Conservation (phyloP, 2,888 invertebrate species). For the Athetis lepigone region DNA sequence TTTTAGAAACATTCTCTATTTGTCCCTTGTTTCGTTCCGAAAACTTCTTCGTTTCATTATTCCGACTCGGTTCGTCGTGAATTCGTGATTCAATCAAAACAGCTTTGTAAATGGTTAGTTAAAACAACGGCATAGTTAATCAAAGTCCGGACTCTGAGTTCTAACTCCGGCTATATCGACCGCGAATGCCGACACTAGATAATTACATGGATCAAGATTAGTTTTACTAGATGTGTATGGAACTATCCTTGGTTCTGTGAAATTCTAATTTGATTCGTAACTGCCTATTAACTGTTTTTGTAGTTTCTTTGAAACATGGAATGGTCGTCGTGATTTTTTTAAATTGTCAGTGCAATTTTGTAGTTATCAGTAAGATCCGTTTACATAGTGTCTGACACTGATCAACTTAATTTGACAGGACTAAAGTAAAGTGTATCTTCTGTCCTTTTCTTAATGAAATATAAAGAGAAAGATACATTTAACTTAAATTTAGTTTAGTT, state of each 20-base stretch:
- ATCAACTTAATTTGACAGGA: too few relatives aligned
- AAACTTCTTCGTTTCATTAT: conserved; percentile 39
- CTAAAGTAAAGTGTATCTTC: too few relatives aligned
- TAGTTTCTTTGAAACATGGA: too few relatives aligned
- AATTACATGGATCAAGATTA: conserved; percentile 35
- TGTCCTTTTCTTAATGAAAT: too few relatives aligned
- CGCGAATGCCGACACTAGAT: conserved; percentile 37
- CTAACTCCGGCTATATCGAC: conserved; percentile 35
- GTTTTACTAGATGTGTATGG: conserved; percentile 37
- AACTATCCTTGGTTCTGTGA: neutral
- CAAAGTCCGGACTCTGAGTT: conserved; percentile 35
- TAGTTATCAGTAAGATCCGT: too few relatives aligned
- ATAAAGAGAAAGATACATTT: too few relatives aligned
- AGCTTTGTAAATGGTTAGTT: conserved; percentile 43
- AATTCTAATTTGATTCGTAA: too few relatives aligned
- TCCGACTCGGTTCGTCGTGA: conserved; percentile 30
- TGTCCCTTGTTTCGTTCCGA: conserved; percentile 7
- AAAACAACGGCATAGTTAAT: conserved; percentile 41
- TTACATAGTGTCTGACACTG: too few relatives aligned
- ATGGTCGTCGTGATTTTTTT: too few relatives aligned
- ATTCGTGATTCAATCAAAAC: conserved; percentile 48
- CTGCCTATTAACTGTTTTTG: too few relatives aligned
- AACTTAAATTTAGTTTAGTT: too few relatives aligned
- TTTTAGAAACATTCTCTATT: conserved; percentile 12
- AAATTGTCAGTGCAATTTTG: too few relatives aligned